A percentile compares a stretch with the other conserved stretches of the same genome.
These are phyloP conservation scores for Pituophis catenifer DNA, from an alignment of 2,113 vertebrate species.

Conservation along the genomic window DNA sequence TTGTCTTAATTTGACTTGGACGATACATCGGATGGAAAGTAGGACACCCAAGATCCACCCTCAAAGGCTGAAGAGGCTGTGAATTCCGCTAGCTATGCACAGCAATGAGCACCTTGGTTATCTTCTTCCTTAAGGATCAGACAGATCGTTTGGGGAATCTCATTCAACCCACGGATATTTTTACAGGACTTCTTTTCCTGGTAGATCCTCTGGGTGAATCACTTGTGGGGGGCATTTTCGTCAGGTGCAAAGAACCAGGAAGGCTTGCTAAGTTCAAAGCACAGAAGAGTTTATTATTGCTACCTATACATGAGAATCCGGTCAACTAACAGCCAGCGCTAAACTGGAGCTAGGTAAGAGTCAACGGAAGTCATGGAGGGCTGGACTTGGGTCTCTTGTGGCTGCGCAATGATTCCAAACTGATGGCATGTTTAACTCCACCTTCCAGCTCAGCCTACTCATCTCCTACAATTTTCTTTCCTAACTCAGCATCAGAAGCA, in stretches of 20 bases:
- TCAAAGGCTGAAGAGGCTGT: background rate
- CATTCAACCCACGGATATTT: background rate
- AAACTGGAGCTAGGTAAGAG: background rate
- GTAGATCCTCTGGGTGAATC: background rate
- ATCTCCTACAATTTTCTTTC: background rate
- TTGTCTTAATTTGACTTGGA: background rate
- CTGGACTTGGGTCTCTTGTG: background rate
- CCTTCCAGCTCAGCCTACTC: background rate
- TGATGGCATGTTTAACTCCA: background rate
- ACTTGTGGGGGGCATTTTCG: background rate
- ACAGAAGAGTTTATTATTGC: too few species aligned
- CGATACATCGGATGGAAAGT: background rate
- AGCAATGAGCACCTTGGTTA: background rate
- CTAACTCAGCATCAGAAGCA: background rate
- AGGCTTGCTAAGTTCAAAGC: too few species aligned
- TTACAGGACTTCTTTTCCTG: background rate
- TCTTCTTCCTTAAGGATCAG: background rate
- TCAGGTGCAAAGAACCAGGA: too few species aligned
- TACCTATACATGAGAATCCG: too few species aligned
- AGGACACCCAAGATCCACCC: background rate
- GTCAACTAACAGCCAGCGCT: too few species aligned
- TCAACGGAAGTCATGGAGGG: background rate
- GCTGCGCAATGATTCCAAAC: background rate
- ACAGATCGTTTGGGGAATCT: too few species aligned
- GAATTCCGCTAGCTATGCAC: background rate